Conservation (phyloP, 2,797 vertebrate genomes). For the Rhadinocentrus ornatus region DNA sequence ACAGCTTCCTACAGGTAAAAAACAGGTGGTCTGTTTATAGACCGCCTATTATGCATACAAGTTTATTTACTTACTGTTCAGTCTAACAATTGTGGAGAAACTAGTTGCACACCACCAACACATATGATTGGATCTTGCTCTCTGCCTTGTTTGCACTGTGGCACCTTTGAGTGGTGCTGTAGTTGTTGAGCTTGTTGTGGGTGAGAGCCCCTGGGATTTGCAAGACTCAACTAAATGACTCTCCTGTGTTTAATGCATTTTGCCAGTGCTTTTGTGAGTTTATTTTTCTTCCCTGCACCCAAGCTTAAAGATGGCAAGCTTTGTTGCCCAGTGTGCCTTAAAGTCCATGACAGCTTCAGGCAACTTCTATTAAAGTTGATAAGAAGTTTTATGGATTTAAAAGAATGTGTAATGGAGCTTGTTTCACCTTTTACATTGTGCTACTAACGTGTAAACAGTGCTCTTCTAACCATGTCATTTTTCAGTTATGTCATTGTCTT, state of each 20-base stretch:
- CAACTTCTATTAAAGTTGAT: constrained; percentile 45
- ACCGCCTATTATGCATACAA: not conserved
- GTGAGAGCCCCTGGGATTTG: constrained; percentile 60
- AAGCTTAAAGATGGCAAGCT: constrained; percentile 29
- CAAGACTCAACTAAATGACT: constrained; percentile 46
- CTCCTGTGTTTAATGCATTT: constrained; percentile 46
- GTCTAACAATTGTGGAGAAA: constrained; percentile 21
- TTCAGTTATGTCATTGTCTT: not conserved
- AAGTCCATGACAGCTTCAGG: constrained; percentile 32
- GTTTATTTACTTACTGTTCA: constrained; percentile 4
- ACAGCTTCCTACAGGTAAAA: not conserved
- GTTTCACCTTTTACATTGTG: constrained; percentile 32
- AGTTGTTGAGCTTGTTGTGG: constrained; percentile 49
- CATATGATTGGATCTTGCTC: constrained; percentile 48
- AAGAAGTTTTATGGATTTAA: constrained; percentile 38
- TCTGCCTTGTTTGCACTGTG: constrained; percentile 51
- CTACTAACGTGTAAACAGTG: constrained; percentile 24
- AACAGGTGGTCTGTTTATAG: constrained; percentile 15
- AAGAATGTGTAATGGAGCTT: constrained; percentile 23
- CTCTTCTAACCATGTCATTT: constrained; percentile 2
- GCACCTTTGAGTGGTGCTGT: constrained; percentile 47
- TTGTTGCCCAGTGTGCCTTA: constrained; percentile 26
- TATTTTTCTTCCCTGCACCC: constrained; percentile 25
- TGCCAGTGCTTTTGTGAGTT: constrained; percentile 36
- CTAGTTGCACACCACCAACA: constrained; percentile 42